These are phyloP conservation scores for Amphiprion clarkii DNA, from an alignment of 2,797 vertebrate genomes.

Conservation along the genomic window DNA sequence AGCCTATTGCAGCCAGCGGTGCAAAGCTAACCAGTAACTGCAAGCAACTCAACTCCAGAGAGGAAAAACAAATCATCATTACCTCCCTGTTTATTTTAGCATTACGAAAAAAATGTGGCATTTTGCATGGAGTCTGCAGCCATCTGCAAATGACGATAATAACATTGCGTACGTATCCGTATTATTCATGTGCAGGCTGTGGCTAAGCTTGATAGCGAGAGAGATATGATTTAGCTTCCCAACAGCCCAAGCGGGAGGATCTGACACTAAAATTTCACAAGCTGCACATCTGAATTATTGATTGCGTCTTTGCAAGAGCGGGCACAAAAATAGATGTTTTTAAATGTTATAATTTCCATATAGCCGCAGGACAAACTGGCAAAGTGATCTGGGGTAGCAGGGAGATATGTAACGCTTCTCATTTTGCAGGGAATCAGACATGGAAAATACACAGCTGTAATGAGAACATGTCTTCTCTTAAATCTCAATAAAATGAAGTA, in stretches of 20 bases:
- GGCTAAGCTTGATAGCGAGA: slow-evolving; percentile 28
- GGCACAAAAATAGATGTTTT: slow-evolving; percentile 72
- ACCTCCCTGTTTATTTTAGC: not conserved
- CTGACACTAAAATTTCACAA: slow-evolving; percentile 59
- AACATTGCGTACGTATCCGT: not conserved
- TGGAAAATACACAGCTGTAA: slow-evolving; percentile 13
- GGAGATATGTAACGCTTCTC: slow-evolving; percentile 32
- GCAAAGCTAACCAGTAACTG: not conserved
- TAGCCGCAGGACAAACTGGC: slow-evolving; percentile 61
- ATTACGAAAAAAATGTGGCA: not conserved
- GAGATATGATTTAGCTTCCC: slow-evolving; percentile 41
- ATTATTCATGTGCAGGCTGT: not conserved
- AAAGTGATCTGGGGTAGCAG: slow-evolving; percentile 38
- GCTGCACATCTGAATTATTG: slow-evolving; percentile 77
- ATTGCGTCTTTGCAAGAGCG: slow-evolving; percentile 64
- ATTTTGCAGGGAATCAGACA: slow-evolving; percentile 38
- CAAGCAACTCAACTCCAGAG: not conserved
- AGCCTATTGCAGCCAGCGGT: not conserved
- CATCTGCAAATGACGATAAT: not conserved
- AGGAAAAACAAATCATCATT: slow-evolving; percentile 4
- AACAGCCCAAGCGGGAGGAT: slow-evolving; percentile 59
- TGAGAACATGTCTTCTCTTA: slow-evolving; percentile 21
- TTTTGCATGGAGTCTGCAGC: slow-evolving; percentile 12
- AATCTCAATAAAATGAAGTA: slow-evolving; percentile 3
- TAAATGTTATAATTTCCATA: slow-evolving; percentile 71